Evolutionary conservation across 2,797 vertebrate species (phyloP).

Genomic region (Hirundo rustica): DNA sequence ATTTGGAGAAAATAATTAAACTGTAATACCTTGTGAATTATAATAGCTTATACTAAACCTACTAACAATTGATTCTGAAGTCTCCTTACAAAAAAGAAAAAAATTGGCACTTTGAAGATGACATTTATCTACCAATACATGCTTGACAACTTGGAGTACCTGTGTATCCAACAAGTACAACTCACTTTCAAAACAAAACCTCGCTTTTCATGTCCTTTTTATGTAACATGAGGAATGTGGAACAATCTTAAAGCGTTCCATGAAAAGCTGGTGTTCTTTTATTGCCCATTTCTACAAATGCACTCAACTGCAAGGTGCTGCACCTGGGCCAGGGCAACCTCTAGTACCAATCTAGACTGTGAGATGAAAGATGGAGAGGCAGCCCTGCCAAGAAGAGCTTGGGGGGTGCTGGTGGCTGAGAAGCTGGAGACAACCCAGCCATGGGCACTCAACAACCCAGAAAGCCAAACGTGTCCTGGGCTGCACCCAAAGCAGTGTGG

Average conservation of each 20-base stretch:
- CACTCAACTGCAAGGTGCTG: background rate
- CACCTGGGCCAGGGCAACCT: background rate
- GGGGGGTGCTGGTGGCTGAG: fast-evolving
- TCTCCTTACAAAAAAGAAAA: background rate
- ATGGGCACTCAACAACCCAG: fast-evolving
- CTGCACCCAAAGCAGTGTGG: background rate
- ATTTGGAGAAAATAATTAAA: background rate
- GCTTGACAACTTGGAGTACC: background rate
- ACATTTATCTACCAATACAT: background rate
- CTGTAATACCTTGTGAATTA: background rate
- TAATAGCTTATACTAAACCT: background rate
- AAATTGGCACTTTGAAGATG: background rate
- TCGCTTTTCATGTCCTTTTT: background rate
- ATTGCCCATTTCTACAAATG: background rate
- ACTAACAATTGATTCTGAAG: background rate
- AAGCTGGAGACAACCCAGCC: background rate
- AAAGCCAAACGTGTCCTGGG: fast-evolving
- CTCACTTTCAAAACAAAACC: background rate
- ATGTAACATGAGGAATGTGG: background rate
- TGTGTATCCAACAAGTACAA: background rate
- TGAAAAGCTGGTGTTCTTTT: background rate
- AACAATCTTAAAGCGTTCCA: background rate
- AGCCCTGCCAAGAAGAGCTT: fast-evolving
- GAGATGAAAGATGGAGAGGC: background rate
- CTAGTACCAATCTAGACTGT: background rate